Evolutionary conservation across 2,113 vertebrate species (phyloP).

Genomic region (Eubucco bourcierii): DNA sequence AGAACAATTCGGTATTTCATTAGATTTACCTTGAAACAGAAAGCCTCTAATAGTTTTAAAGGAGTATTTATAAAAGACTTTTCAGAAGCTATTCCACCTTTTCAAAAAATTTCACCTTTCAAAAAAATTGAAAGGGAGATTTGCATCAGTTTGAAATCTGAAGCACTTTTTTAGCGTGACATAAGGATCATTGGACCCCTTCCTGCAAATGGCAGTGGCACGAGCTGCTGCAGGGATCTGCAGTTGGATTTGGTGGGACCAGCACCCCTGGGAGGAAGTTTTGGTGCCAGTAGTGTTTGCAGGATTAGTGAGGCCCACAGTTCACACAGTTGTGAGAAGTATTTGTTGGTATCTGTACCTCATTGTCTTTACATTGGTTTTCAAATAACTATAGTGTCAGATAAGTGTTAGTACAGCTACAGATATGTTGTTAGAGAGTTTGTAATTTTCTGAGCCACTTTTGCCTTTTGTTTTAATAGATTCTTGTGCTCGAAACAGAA

Average conservation of each 20-base stretch:
- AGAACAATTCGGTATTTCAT: constrained; percentile 3
- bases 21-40: background rate
- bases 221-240: background rate
- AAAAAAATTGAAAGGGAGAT: background rate
- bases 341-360: background rate
- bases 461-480: background rate
- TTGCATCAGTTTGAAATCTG: background rate
- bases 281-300: background rate
- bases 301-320: background rate
- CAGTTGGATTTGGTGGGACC: rapidly evolving
- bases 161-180: constrained; percentile 4
- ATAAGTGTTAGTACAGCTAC: constrained; percentile 4
- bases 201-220: background rate
- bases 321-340: background rate
- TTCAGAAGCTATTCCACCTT: constrained; percentile 1
- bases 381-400: background rate
- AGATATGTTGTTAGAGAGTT: background rate
- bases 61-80: constrained; percentile 18
- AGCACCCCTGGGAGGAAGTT: background rate
- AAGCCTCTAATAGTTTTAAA: constrained; percentile 15
- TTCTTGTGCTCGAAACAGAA: background rate
- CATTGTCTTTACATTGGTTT: background rate
- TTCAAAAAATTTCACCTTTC: background rate
- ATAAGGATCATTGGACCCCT: background rate
- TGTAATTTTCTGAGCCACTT: constrained; percentile 18